Conservation (phyloP, 1,140 invertebrate species). For the Cephus cinctus region DNA sequence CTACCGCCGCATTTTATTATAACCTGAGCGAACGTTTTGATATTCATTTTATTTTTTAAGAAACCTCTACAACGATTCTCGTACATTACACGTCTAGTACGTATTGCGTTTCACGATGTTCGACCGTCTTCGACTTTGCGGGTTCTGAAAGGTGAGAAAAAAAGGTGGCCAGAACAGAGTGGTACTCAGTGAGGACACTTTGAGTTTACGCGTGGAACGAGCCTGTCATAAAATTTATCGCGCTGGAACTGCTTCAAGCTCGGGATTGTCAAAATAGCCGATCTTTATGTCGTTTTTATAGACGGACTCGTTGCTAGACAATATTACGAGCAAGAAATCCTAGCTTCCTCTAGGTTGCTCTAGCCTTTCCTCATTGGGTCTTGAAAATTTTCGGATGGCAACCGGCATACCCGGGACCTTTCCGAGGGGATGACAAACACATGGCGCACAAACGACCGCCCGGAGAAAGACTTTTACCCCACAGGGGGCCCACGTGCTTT, state of each 20-base stretch:
- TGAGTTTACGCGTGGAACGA: conserved; percentile 41
- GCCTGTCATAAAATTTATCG: conserved; percentile 51
- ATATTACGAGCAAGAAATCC: conserved; percentile 43
- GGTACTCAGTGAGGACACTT: conserved; percentile 35
- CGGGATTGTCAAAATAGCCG: conserved; percentile 53
- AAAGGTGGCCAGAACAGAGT: too few relatives aligned
- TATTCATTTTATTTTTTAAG: too few relatives aligned
- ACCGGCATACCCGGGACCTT: conserved; percentile 8
- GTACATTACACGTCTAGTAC: not conserved
- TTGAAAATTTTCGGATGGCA: conserved; percentile 9
- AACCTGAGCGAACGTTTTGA: not conserved
- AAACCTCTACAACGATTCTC: not conserved
- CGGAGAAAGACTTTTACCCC: conserved; percentile 51
- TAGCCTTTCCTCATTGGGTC: conserved; percentile 10
- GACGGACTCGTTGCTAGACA: conserved; percentile 30
- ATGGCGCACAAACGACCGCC: conserved; percentile 44
- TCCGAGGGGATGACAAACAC: conserved; percentile 34
- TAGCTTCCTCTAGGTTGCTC: conserved; percentile 34
- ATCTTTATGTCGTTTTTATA: conserved; percentile 53
- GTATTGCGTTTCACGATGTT: not conserved
- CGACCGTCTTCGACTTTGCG: not conserved
- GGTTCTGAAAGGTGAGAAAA: too few relatives aligned
- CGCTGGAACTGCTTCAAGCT: conserved; percentile 19
- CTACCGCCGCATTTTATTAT: too few relatives aligned
- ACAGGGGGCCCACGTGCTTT: conserved; percentile 41